Conservation (phyloP, 2,888 invertebrate species). For the Conus canariensis region DNA sequence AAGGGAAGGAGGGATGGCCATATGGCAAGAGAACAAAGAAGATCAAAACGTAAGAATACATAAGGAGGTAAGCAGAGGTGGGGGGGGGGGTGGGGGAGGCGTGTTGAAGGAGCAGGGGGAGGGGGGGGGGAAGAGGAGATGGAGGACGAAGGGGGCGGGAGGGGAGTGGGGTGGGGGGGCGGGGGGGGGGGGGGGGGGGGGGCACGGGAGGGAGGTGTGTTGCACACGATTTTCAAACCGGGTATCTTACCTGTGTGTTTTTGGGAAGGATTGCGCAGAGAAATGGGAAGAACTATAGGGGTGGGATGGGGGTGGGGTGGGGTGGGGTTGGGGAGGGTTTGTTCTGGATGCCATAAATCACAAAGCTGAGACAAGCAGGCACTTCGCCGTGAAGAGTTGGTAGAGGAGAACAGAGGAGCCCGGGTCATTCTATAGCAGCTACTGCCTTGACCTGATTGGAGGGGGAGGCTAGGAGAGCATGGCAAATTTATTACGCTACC, state of each 20-base stretch:
- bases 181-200: not conserved
- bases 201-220: not conserved
- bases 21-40: no score
- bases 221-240: no score
- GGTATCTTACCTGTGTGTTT: no score
- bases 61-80: no score
- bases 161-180: not conserved
- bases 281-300: not conserved
- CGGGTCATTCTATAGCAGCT: no score
- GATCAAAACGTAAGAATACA: no score
- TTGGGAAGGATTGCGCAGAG: not conserved
- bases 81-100: no score
- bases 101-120: not conserved
- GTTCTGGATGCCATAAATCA: constrained; percentile 1
- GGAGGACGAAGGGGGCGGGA: not conserved
- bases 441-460: no score
- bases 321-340: not conserved
- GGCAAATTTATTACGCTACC: not conserved
- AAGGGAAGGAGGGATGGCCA: no score
- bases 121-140: not conserved
- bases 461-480: no score
- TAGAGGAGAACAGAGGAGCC: no score
- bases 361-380: constrained; percentile 1
- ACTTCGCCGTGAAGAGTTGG: not conserved
- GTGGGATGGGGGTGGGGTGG: not conserved